phyloP scores from a whole-genome alignment of 1,140 invertebrate species.

The Dendrolimus punctatus region DNA sequence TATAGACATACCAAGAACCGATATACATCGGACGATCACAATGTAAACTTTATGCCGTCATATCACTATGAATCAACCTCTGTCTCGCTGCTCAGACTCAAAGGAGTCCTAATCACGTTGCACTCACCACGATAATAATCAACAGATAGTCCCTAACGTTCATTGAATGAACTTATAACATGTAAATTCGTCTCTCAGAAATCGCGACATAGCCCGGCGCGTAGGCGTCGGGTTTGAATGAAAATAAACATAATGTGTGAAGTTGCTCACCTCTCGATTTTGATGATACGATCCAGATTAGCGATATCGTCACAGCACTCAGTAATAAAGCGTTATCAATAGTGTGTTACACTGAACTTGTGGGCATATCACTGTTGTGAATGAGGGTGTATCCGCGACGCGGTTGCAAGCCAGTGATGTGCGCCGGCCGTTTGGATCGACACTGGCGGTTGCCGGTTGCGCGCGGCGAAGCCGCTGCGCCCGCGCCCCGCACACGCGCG shows the following conservation, averaged over 20 bases:
- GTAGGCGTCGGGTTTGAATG: conserved; percentile 62
- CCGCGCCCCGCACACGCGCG: conserved; percentile 18
- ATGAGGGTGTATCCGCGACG: conserved; percentile 18
- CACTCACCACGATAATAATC: conserved; percentile 47
- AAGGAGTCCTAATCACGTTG: conserved; percentile 43
- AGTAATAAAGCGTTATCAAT: conserved; percentile 26
- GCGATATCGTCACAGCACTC: conserved; percentile 49
- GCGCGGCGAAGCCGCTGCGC: conserved; percentile 30
- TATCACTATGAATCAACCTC: conserved; percentile 35
- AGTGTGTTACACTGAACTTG: conserved; percentile 42
- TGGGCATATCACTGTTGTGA: conserved; percentile 46
- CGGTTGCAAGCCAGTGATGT: conserved; percentile 19
- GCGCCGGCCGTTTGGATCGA: conserved; percentile 36
- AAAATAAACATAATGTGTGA: conserved; percentile 53
- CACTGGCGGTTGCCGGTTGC: conserved; percentile 26
- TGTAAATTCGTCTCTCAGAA: conserved; percentile 66
- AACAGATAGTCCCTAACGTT: conserved; percentile 50
- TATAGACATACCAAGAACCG: conserved; percentile 8
- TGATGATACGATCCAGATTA: conserved; percentile 65
- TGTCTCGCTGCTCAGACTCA: conserved; percentile 20
- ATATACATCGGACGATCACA: conserved; percentile 12
- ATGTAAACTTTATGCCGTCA: conserved; percentile 6
- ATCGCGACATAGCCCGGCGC: conserved; percentile 56
- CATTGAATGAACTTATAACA: conserved; percentile 66
- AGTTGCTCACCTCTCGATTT: conserved; percentile 60